Percentiles rank a stretch among this genome's conserved stretches.
phyloP scores from a whole-genome alignment of 2,113 vertebrate species.

The Engraulis encrasicolus region DNA sequence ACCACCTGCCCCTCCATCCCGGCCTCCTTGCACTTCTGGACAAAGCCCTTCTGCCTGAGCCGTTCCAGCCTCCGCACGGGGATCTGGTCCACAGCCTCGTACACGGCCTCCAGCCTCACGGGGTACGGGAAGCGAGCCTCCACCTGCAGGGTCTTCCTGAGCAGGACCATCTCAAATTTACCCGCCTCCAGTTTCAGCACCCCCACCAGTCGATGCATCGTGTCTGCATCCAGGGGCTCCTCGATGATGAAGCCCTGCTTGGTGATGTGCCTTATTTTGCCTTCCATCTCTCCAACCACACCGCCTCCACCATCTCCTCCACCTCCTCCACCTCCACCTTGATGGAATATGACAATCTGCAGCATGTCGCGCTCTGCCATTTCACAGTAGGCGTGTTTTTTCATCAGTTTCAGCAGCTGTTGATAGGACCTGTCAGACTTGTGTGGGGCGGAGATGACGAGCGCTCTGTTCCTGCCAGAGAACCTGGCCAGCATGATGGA shows the following conservation, averaged over 20 bases:
- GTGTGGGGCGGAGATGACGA: constrained; percentile 85
- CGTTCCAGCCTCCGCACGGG: constrained; percentile 85
- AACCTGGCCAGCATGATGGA: constrained; percentile 84
- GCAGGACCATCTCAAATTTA: constrained; percentile 86
- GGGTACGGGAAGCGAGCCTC: constrained; percentile 88
- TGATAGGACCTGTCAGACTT: constrained; percentile 85
- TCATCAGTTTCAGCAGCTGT: constrained; percentile 86
- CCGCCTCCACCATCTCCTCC: too few species aligned
- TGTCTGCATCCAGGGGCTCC: constrained; percentile 75
- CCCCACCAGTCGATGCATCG: constrained; percentile 83
- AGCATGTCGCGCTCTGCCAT: constrained; percentile 85
- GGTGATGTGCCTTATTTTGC: constrained; percentile 79
- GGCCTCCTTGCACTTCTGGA: constrained; percentile 83
- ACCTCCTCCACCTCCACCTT: too few species aligned
- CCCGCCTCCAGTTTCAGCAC: constrained; percentile 86
- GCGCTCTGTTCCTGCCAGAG: constrained; percentile 83
- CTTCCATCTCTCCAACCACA: constrained; percentile 77
- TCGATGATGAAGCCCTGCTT: constrained; percentile 80
- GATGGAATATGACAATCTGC: constrained; percentile 84
- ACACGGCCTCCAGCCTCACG: constrained; percentile 85
- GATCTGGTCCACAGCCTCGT: constrained; percentile 83
- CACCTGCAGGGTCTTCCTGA: constrained; percentile 86
- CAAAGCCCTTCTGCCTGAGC: constrained; percentile 84
- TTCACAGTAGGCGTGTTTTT: constrained; percentile 83
- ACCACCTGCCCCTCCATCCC: constrained; percentile 84